Evolutionary conservation across 2,113 vertebrate species (phyloP).

Genomic region (Strix aluco): DNA sequence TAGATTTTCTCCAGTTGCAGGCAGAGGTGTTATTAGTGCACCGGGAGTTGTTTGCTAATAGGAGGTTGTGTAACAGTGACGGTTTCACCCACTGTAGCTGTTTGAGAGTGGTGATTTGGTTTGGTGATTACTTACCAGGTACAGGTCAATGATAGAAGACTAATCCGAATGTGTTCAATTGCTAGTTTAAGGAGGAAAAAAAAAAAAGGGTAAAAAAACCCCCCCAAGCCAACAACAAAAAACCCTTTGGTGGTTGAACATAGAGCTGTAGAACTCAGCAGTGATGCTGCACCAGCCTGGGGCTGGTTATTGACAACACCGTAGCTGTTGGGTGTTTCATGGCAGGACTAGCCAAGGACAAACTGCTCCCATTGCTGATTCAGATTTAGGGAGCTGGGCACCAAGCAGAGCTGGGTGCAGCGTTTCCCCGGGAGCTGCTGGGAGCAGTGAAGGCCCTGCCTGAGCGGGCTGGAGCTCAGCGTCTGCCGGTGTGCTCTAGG

Average conservation of each 20-base stretch:
- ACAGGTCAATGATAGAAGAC: background rate
- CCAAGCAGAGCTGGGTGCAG: background rate
- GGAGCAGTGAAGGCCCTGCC: background rate
- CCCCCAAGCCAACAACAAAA: no score
- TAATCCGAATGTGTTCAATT: background rate
- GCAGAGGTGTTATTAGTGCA: background rate
- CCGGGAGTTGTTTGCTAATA: background rate
- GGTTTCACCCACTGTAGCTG: background rate
- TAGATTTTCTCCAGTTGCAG: background rate
- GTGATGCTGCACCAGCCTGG: background rate
- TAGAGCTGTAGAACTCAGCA: background rate
- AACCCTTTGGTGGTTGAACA: background rate
- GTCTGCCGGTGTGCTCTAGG: background rate
- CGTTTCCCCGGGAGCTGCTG: rapidly evolving
- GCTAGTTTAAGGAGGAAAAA: background rate
- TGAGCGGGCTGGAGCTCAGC: background rate
- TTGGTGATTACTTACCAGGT: background rate
- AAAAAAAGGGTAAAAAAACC: no score
- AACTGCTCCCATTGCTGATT: background rate
- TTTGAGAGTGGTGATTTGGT: background rate
- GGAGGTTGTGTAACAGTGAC: background rate
- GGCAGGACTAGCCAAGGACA: background rate
- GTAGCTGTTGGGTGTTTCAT: background rate
- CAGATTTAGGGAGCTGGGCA: background rate
- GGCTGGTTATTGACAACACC: rapidly evolving